Evolutionary conservation across 1,140 invertebrate species (phyloP).

Genomic region (Mesaphorura yosii): DNA sequence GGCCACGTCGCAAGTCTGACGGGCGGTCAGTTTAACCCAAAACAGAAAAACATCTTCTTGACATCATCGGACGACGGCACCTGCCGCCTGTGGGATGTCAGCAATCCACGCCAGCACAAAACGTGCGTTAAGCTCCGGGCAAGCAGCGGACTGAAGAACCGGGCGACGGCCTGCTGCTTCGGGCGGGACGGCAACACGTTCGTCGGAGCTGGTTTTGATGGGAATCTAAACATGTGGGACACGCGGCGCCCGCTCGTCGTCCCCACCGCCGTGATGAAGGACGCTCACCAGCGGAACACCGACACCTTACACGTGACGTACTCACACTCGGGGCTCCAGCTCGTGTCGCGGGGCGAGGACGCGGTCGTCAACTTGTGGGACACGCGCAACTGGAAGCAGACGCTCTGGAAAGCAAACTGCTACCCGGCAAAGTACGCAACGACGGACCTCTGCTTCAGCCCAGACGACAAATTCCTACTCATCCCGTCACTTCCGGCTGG

Average conservation of each 20-base stretch:
- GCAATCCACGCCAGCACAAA: slow-evolving; percentile 60
- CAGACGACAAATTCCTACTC: slow-evolving; percentile 53
- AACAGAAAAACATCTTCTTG: slow-evolving; percentile 80
- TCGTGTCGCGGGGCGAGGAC: slow-evolving; percentile 77
- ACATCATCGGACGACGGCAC: slow-evolving; percentile 87
- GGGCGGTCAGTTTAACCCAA: slow-evolving; percentile 86
- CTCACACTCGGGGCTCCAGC: slow-evolving; percentile 69
- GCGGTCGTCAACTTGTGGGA: slow-evolving; percentile 95
- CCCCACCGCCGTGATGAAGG: slow-evolving; percentile 37
- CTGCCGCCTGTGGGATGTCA: slow-evolving; percentile 77
- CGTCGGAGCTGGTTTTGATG: slow-evolving; percentile 84
- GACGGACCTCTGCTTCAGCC: slow-evolving; percentile 90
- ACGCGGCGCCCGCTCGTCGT: slow-evolving; percentile 54
- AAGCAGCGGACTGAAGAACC: slow-evolving; percentile 73
- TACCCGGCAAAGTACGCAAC: slow-evolving; percentile 71
- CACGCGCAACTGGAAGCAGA: slow-evolving; percentile 66
- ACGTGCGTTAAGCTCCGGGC: slow-evolving; percentile 80
- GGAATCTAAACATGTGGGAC: slow-evolving; percentile 97
- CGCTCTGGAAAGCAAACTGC: slow-evolving; percentile 53
- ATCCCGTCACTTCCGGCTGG: slow-evolving; percentile 25
- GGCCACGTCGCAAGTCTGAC: slow-evolving; percentile 89
- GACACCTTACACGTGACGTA: slow-evolving; percentile 78
- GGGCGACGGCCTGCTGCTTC: slow-evolving; percentile 72
- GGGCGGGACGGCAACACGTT: slow-evolving; percentile 79
- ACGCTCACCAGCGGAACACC: slow-evolving; percentile 65